These are phyloP conservation scores for Carassius carassius DNA, from an alignment of 2,113 vertebrate species.

Conservation along the genomic window DNA sequence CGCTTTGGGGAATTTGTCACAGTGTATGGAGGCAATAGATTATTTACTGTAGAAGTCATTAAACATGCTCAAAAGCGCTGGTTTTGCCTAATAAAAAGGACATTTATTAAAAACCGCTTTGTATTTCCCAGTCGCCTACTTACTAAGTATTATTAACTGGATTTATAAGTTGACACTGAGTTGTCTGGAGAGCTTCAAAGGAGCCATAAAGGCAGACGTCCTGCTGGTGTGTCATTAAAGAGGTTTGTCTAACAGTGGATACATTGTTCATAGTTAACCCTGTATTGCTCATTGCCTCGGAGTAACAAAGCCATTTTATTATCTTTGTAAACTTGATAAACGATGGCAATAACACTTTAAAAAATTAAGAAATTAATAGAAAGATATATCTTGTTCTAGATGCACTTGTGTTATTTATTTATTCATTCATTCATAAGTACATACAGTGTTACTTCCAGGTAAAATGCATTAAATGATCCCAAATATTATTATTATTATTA, in stretches of 20 bases:
- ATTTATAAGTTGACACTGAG: constrained; percentile 3
- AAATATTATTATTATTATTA: too few relatives aligned
- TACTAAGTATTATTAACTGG: constrained; percentile 28
- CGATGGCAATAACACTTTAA: not conserved
- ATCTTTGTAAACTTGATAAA: not conserved
- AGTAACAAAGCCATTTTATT: not conserved
- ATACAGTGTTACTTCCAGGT: too few relatives aligned
- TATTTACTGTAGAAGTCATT: constrained; percentile 26
- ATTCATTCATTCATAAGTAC: too few relatives aligned
- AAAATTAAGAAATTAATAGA: not conserved
- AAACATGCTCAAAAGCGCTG: constrained; percentile 16
- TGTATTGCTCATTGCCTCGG: not conserved
- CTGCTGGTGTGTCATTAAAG: not conserved
- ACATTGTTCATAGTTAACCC: constrained; percentile 11
- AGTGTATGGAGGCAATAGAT: constrained; percentile 3
- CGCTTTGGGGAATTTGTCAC: constrained; percentile 18
- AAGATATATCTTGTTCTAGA: too few relatives aligned
- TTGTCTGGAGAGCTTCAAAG: constrained; percentile 17
- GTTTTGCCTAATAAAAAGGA: constrained; percentile 17
- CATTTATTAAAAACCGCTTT: constrained; percentile 17
- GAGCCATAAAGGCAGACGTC: not conserved
- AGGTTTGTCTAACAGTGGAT: not conserved
- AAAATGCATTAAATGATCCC: too few relatives aligned
- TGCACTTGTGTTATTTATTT: too few relatives aligned
- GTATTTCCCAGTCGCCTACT: constrained; percentile 22